A percentile compares a stretch with the other conserved stretches of the same genome.
Evolutionary conservation across 2,797 vertebrate genomes (phyloP).

Genomic region (Gallinago solitaria): DNA sequence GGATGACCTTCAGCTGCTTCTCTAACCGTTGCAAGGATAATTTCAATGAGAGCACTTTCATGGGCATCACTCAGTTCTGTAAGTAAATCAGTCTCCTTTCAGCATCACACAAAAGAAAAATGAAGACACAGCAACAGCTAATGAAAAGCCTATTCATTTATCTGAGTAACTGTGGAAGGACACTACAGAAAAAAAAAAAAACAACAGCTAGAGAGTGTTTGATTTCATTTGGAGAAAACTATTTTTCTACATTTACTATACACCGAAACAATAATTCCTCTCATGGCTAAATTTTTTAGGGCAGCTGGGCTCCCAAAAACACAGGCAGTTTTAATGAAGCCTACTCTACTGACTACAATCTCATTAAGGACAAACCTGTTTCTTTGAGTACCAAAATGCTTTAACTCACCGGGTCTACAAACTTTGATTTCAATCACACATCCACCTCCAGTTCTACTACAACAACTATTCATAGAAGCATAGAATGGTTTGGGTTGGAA

Average conservation of each 20-base stretch:
- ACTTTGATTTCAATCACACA: not conserved
- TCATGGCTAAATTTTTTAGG: not conserved
- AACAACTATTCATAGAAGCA: not conserved
- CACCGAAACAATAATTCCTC: not conserved
- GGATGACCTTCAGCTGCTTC: conserved; percentile 88
- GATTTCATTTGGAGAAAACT: not conserved
- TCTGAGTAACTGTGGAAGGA: not conserved
- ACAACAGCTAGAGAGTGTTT: not conserved
- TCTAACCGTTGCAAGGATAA: conserved; percentile 84
- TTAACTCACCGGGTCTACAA: not conserved
- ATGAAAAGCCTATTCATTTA: not conserved
- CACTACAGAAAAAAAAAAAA: not conserved
- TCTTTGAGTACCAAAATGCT: not conserved
- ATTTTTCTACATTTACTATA: not conserved
- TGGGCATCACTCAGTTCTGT: conserved; percentile 80
- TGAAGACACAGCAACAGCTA: not conserved
- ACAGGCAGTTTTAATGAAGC: not conserved
- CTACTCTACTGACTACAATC: not conserved
- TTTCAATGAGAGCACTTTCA: conserved; percentile 82
- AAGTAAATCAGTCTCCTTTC: conserved; percentile 50
- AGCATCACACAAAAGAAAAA: conserved; percentile 16
- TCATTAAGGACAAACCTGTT: not conserved
- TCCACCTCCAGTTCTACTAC: not conserved
- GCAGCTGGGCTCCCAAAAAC: not conserved
- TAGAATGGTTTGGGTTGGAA: not conserved